Evolutionary conservation across 2,113 vertebrate genomes (phyloP), one percentile per base, ranked within the genome.

Genomic region (Meleagris gallopavo): DNA sequence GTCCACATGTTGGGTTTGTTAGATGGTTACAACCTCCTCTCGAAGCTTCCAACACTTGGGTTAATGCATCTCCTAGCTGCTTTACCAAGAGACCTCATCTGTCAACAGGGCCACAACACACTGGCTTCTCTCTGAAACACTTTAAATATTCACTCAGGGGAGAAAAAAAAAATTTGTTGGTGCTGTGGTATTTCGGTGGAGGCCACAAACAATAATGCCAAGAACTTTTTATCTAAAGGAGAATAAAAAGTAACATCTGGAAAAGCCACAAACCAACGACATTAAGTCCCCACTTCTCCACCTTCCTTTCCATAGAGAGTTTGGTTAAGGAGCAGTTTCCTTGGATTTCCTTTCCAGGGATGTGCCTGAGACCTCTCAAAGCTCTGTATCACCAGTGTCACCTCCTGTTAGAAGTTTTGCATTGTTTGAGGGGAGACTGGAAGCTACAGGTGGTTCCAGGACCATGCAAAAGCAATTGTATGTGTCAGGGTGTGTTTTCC

Each of bases 91-190:
- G 9, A 27, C 5, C 22, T 48, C 22, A 48, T 24, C n/a, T 29
- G 54, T 58, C 60, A 74, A 24, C 40, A 29, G 17, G 48, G 34
- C 27, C 46, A 54, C 11, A 0, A 4, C 34, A 30, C 0, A 0
- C 16, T 88, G 64, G 27, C 48, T 46, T 64, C 46, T 65, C n/a
- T 89, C 74, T 22, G 71, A 84, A 90, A 55, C 16, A 4, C 40
- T 52, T 30, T 12, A 74, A 77, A 38, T 79, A 81, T 36, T 81
- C 41, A 62, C 40, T 55, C 12, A 38, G 46, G 36, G 17, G 27
- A 40, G 11, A 29, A 38, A 43, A 60, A 71, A 78, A 55, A 46
- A 7, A 24, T 43, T 9, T 71, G 45, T 41, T 21, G 24, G 8
- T 55, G 30, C 45, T n/a, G 22, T 41, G 45, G 76, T 66, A 34